Evolutionary conservation across 2,797 vertebrate genomes (phyloP).

Genomic region (Gambusia yucatana): DNA sequence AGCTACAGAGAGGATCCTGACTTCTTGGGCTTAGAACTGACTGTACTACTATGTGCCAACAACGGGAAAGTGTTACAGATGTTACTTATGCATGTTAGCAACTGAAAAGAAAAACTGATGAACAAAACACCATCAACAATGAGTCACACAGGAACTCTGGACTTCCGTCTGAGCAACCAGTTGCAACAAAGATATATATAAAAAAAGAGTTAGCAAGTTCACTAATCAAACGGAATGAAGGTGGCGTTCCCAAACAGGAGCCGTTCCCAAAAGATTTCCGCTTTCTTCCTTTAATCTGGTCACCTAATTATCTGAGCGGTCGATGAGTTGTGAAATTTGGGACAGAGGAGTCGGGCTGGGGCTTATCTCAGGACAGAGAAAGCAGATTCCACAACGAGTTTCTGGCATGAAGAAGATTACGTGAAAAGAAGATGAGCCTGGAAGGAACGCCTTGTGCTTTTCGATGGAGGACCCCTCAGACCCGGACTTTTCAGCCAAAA

Average conservation of each 20-base stretch:
- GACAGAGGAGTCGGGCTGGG: not conserved
- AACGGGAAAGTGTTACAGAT: not conserved
- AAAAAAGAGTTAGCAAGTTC: conserved; percentile 41
- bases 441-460: not conserved
- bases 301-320: not conserved
- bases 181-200: conserved; percentile 28
- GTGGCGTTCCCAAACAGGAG: conserved; percentile 19
- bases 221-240: not conserved
- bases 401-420: not conserved
- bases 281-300: not conserved
- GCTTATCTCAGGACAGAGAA: not conserved
- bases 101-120: not conserved
- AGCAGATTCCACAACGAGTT: not conserved
- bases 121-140: not conserved
- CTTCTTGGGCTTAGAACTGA: not conserved
- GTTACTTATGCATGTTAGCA: not conserved
- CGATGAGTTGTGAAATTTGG: not conserved
- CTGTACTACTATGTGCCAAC: not conserved
- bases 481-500: not conserved
- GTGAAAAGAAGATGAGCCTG: not conserved
- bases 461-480: not conserved
- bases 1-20: not conserved
- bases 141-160: conserved; percentile 34
- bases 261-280: conserved; percentile 12
- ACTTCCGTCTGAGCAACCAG: conserved; percentile 25